These are phyloP conservation scores for Drosophila rufa DNA, from an alignment of 1,140 invertebrate genomes.

Conservation along the genomic window DNA sequence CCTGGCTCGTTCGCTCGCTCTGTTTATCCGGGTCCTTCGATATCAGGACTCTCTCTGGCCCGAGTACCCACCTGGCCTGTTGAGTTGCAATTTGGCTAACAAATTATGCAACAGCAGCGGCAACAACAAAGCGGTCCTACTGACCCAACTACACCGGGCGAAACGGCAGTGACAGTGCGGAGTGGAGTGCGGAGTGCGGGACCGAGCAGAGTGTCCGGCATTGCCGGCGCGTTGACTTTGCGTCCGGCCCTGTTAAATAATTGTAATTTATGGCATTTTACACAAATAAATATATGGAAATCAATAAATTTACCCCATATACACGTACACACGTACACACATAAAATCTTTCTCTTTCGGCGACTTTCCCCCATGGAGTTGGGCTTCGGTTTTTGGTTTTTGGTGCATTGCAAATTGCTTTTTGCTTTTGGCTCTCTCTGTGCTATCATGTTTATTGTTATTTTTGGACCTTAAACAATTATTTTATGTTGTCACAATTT, in stretches of 20 bases:
- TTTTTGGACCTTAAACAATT: conserved; percentile 73
- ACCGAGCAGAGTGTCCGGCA: conserved; percentile 2
- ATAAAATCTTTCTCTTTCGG: conserved; percentile 3
- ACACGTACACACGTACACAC: background rate
- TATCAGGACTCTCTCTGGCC: conserved; percentile 19
- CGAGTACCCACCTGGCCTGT: conserved; percentile 59
- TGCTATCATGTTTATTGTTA: conserved; percentile 56
- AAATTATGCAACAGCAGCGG: conserved; percentile 71
- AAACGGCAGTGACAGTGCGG: background rate
- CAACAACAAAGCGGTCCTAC: conserved; percentile 41
- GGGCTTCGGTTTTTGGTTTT: conserved; percentile 53
- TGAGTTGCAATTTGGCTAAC: conserved; percentile 82
- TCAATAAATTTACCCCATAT: conserved; percentile 74
- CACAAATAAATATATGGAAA: conserved; percentile 83
- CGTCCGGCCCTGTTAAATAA: conserved; percentile 73
- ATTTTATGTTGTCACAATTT: conserved; percentile 70
- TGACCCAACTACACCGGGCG: conserved; percentile 60
- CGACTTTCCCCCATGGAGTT: conserved; percentile 37
- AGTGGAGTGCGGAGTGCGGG: background rate
- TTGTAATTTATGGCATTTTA: conserved; percentile 83
- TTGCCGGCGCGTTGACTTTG: conserved; percentile 56
- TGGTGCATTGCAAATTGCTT: conserved; percentile 59
- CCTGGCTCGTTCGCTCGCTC: conserved; percentile 11
- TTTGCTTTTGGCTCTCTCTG: conserved; percentile 48
- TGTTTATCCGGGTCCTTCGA: conserved; percentile 29